These are phyloP conservation scores for Thymelicus sylvestris DNA, from an alignment of 2,888 invertebrate species.

Conservation along the genomic window DNA sequence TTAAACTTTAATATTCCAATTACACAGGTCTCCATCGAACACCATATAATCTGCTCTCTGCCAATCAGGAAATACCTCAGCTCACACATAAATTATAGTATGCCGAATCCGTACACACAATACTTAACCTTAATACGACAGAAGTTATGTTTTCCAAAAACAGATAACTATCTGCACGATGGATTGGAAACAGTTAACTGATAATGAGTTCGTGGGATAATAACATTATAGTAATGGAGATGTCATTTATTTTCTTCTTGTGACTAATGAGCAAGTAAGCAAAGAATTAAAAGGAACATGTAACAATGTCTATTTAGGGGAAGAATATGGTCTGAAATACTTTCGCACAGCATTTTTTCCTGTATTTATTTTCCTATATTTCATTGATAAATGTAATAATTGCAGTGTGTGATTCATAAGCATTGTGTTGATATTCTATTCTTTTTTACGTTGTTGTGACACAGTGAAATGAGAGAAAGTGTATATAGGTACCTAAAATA, in stretches of 20 bases:
- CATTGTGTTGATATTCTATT: too few species aligned
- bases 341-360: too few species aligned
- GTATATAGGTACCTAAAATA: too few species aligned
- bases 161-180: constrained; percentile 23
- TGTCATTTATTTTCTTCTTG: constrained; percentile 2
- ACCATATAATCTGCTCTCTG: constrained; percentile 23
- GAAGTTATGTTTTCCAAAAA: constrained; percentile 37
- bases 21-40: constrained; percentile 10
- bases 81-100: constrained; percentile 27
- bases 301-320: not conserved
- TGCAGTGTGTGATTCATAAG: too few species aligned
- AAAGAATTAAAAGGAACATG: not conserved
- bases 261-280: not conserved
- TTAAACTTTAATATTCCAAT: not conserved
- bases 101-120: constrained; percentile 21
- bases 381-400: too few species aligned
- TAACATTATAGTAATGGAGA: constrained; percentile 9
- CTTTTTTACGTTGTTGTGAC: too few species aligned
- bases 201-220: constrained; percentile 16
- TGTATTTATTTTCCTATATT: too few species aligned
- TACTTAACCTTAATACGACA: constrained; percentile 36
- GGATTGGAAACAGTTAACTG: constrained; percentile 15
- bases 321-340: too few species aligned
- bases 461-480: too few species aligned
- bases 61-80: constrained; percentile 27